Base-by-base conservation (phyloP, 2,888 invertebrate genomes). In the Yponomeuta evonymella region DNA sequence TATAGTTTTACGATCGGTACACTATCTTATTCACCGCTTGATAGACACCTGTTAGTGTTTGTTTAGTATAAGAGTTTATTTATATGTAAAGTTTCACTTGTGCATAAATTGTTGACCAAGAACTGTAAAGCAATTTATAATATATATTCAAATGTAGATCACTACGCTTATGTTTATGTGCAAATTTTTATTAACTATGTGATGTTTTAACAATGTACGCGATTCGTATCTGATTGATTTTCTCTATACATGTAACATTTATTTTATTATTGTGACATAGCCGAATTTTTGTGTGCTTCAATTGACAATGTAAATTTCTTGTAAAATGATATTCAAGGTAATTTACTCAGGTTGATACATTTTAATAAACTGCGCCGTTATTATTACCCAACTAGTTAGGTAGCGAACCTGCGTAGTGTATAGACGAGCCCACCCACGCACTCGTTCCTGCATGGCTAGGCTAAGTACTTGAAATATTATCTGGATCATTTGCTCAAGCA, bases 401-500 rank as follows among this genome's bases (percentile, higher is more conserved):
- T 78, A 83, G 83, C 76, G 75, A 75, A 74, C 78, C 84, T 83
- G 81, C 81, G 84, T 67, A 3, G 3, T 33, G 65, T 65, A 3
- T 89, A 89, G 89, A 83, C 78, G 78, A 82, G 80, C 89, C 90
- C 89, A 87, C 89, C 89, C 87, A 83, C 78, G 72, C 73, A 58
- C 51, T 58, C 51, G 51, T 74, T 76, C 79, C 80, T 75, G 79
- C 87, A 90, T 87, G 86, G 86, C 87, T 90, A 89, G 70, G 58
- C 51, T 85, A 86, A 82, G 79, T 83, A 81, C 48, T 67, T 67
- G 51, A 63, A 70, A 70, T 70, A 43, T 43, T 43, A 83, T 87
- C 87, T 83, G 85, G 85, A 88, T 89, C 84, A 87, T 89, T 91
- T 91, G 91, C 91, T 92, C 91, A 92, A 92, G 89, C 82, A 85